phyloP scores from a whole-genome alignment of 2,113 vertebrate species.

The Planiliza haematocheilus region DNA sequence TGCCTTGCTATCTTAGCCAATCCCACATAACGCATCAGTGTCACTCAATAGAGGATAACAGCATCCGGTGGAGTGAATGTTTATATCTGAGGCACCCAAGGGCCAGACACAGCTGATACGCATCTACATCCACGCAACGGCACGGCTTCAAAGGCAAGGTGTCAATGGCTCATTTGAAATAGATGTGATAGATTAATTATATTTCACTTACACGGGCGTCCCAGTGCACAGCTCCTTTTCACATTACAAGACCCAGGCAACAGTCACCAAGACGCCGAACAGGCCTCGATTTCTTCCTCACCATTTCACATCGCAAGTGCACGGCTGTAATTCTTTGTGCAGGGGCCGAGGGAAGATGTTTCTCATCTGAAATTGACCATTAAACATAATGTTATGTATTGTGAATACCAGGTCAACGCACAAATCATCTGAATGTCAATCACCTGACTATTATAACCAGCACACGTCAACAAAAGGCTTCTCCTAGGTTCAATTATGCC shows the following conservation, averaged over 20 bases:
- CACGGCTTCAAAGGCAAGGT: constrained; percentile 71
- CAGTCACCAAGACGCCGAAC: constrained; percentile 37
- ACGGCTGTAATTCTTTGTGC: constrained; percentile 27
- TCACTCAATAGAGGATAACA: constrained; percentile 76
- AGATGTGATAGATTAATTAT: constrained; percentile 82
- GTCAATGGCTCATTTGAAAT: constrained; percentile 76
- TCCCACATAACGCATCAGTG: constrained; percentile 76
- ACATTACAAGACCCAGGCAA: constrained; percentile 59
- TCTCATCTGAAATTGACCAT: constrained; percentile 62
- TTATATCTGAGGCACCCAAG: constrained; percentile 71
- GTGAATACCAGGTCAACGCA: constrained; percentile 36
- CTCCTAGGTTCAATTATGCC: constrained; percentile 71
- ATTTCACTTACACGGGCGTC: constrained; percentile 69
- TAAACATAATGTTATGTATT: constrained; percentile 31
- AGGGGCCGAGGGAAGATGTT: constrained; percentile 17
- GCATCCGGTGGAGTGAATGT: constrained; percentile 75
- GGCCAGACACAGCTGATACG: constrained; percentile 69
- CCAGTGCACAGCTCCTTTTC: constrained; percentile 69
- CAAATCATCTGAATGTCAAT: constrained; percentile 64
- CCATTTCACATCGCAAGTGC: constrained; percentile 59
- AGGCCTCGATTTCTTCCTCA: constrained; percentile 63
- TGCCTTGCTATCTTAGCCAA: constrained; percentile 78
- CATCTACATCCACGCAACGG: constrained; percentile 70
- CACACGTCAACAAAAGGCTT: constrained; percentile 59
- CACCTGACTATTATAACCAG: constrained; percentile 58